Evolutionary conservation across 1,140 invertebrate genomes (phyloP).

Genomic region (Drosophila willistoni): DNA sequence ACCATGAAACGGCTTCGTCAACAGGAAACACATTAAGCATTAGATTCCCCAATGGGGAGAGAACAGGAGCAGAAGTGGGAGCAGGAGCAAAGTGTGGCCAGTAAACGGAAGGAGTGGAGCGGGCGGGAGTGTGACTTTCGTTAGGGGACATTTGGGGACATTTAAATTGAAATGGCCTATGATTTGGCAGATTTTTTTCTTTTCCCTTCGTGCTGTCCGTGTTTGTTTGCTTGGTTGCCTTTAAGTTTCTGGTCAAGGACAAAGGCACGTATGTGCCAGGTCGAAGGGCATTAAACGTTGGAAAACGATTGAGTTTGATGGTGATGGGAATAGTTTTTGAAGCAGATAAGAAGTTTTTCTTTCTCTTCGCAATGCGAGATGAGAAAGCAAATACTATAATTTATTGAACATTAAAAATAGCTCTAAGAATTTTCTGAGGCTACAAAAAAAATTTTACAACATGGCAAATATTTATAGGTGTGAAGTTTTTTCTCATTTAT

Average conservation of each 20-base stretch:
- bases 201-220: not conserved
- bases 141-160: constrained; percentile 35
- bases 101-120: constrained; percentile 44
- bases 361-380: constrained; percentile 15
- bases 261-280: constrained; percentile 40
- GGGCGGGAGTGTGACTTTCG: constrained; percentile 27
- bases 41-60: constrained; percentile 27
- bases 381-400: constrained; percentile 23
- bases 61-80: not conserved
- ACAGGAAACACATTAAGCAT: constrained; percentile 76
- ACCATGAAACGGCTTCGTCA: constrained; percentile 56
- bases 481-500: no score
- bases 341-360: constrained; percentile 50
- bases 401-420: constrained; percentile 2
- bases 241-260: constrained; percentile 49
- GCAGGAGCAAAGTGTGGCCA: not conserved
- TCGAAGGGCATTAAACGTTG: constrained; percentile 32
- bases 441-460: no score
- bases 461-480: no score
- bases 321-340: constrained; percentile 47
- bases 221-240: constrained; percentile 31
- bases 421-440: not conserved
- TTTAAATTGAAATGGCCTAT: constrained; percentile 71
- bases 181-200: constrained; percentile 57
- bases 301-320: constrained; percentile 43